Percentiles rank a stretch among this genome's conserved stretches.
These are phyloP conservation scores for Trachymyrmex septentrionalis DNA, from an alignment of 1,140 invertebrate species.

Conservation along the genomic window DNA sequence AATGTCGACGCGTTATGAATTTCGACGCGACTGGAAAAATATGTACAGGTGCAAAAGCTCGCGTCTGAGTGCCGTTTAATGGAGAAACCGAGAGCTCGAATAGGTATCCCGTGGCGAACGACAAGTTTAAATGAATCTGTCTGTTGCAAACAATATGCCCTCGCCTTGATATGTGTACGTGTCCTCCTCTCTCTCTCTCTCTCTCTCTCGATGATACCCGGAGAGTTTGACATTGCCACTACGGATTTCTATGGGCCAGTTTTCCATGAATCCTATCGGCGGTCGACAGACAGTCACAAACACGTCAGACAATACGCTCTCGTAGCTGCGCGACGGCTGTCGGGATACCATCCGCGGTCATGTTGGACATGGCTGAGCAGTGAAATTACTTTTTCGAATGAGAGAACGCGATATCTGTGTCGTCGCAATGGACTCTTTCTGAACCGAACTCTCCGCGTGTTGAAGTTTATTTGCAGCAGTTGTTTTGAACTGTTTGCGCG, in stretches of 20 bases:
- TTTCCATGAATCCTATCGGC: constrained; percentile 80
- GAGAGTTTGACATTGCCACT: constrained; percentile 62
- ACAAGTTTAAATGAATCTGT: constrained; percentile 82
- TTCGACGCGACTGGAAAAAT: constrained; percentile 18
- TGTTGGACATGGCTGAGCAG: constrained; percentile 17
- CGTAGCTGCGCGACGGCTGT: constrained; percentile 42
- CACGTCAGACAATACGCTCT: constrained; percentile 64
- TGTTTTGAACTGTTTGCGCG: not conserved
- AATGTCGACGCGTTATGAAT: constrained; percentile 35
- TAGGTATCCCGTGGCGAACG: constrained; percentile 56
- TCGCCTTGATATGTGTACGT: not conserved
- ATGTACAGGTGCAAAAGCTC: constrained; percentile 41
- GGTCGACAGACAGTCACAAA: constrained; percentile 71
- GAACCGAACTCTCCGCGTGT: not conserved
- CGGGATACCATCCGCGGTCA: constrained; percentile 35
- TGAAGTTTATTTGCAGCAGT: not conserved
- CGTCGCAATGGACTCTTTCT: constrained; percentile 1
- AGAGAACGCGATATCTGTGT: not conserved
- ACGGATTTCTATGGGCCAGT: constrained; percentile 75
- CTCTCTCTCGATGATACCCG: constrained; percentile 21
- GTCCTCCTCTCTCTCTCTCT: not conserved
- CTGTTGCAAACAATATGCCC: constrained; percentile 76
- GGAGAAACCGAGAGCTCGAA: constrained; percentile 42
- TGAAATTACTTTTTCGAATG: constrained; percentile 50
- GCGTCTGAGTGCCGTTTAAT: constrained; percentile 62